Conservation (phyloP, 2,888 invertebrate species). For the Masnerella sp. region DNA sequence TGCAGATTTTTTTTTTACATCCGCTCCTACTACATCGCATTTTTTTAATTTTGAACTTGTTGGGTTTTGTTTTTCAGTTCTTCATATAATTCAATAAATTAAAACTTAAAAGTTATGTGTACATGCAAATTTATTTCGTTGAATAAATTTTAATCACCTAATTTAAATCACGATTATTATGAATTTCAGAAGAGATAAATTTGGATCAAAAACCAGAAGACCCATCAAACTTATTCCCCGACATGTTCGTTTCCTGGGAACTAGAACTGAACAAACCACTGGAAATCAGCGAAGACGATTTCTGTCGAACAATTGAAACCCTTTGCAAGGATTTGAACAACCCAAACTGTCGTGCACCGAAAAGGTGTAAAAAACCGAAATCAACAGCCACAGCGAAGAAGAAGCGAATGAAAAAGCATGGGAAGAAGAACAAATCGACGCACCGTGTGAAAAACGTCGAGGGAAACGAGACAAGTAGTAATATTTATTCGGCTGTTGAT, state of each 20-base stretch:
- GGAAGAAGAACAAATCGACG: conserved; percentile 20
- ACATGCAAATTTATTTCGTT: too few relatives aligned
- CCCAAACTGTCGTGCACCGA: conserved; percentile 51
- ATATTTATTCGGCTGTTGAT: not conserved
- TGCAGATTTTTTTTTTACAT: too few relatives aligned
- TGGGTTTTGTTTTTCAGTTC: too few relatives aligned
- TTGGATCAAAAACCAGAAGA: conserved; percentile 21
- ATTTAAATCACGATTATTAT: not conserved
- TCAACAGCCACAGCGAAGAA: conserved; percentile 14
- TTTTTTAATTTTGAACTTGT: too few relatives aligned
- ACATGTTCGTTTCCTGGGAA: conserved; percentile 44
- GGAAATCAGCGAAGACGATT: conserved; percentile 50
- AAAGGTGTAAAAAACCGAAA: conserved; percentile 39
- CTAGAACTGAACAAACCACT: conserved; percentile 47
- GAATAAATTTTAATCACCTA: not conserved
- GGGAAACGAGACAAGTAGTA: not conserved
- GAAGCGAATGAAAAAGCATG: conserved; percentile 20
- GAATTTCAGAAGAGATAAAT: conserved; percentile 40
- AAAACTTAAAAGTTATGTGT: too few relatives aligned
- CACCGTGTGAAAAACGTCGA: conserved; percentile 10
- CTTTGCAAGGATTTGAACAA: conserved; percentile 52
- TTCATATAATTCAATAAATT: too few relatives aligned
- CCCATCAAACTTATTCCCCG: conserved; percentile 27
- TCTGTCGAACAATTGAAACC: conserved; percentile 35
- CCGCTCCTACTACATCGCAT: too few relatives aligned